Evolutionary conservation across 2,888 invertebrate genomes (phyloP), one percentile per base, ranked within the genome.

Genomic region (Brachyptera putata): DNA sequence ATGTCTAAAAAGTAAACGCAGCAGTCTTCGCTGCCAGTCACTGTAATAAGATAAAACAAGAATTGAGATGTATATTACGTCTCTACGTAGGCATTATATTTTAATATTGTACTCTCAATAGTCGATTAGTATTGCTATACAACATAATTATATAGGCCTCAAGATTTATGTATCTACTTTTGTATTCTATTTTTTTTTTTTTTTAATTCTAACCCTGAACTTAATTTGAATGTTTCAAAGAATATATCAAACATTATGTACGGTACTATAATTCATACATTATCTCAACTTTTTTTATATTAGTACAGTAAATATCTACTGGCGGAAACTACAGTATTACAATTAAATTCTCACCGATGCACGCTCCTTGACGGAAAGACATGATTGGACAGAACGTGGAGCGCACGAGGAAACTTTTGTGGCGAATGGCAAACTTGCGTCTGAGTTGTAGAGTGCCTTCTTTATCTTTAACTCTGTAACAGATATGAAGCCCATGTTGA

Each of bases 351-450:
- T 71, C 73, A 84, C 84, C 82, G 65, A 89, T 85, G 78, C 89
- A 89, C 61, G 88, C 86, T 64, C 89, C 89, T 75, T 87, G 85
- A 56, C 88, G 78, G 76, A 89, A 89, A 65, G 89, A 89, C 87
- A 89, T 89, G 65, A 86, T 83, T 3, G 93, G 91, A 70, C 92
- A 93, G 78, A 93, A 93, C 3, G 88, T 85, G 26, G 91, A 89
- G 66, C 82, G 79, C 21, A 91, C 82, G 64, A 80, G 73, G 69
- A 80, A 77, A 46, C 73, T 75, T 56, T 77, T 76, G 73, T 89
- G 89, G 53, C 77, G 72, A 65, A 86, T 82, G 53, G 79, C 79
- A 74, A 87, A 87, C 46, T 82, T 83, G 68, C 84, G 80, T 74
- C 83, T 84, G 53, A 88, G 73, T 56, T 79, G 76, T 46, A 90